Base-by-base conservation (phyloP, 2,888 invertebrate species). In the Sthenelais limicola region DNA sequence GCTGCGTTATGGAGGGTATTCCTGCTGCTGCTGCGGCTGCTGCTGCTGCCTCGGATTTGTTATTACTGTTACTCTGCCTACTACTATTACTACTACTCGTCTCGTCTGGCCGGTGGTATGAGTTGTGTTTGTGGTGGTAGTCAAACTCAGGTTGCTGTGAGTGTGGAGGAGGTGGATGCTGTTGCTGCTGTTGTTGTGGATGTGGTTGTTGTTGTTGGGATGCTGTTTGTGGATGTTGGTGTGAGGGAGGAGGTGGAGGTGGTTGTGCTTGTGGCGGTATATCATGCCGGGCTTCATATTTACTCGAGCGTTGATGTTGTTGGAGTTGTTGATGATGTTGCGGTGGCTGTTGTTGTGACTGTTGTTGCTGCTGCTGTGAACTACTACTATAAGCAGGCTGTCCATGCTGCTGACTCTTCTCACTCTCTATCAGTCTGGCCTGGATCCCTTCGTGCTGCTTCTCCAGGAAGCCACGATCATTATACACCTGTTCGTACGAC, bases 381-480 rank as follows among this genome's bases (percentile, higher is more conserved):
- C n/a, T n/a, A n/a, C n/a, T n/a, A n/a, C n/a, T n/a, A n/a, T n/a
- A n/a, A 1, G 62, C 3, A 7, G 58, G 35, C 43, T 43, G 43
- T 12, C 43, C 15, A 43, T 43, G 43, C 12, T 18, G 9, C 12
- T 43, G 43, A 38, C 18, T 62, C 26, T 54, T 70, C 56, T 70
- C 70, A 26, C 56, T 70, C 56, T 70, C 70, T n/a, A 70, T 56
- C 24, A 70, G 56, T 18, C 70, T 38, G 1, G 70, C 56, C 38
- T 70, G 70, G 35, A 70, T 70, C 24, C 70, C 70, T 24, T 70
- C 70, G 21, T 70, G 35, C 35, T 70, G 56, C 30, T 70, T 70
- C 5, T 70, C 70, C 26, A 52, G 38, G 9, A 24, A 62, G 18
- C 43, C 43, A 3, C 62, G 18, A 21, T 62, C 62, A n/a, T n/a